Evolutionary conservation across 1,140 invertebrate species (phyloP).

Genomic region (Scaptomyza montana): DNA sequence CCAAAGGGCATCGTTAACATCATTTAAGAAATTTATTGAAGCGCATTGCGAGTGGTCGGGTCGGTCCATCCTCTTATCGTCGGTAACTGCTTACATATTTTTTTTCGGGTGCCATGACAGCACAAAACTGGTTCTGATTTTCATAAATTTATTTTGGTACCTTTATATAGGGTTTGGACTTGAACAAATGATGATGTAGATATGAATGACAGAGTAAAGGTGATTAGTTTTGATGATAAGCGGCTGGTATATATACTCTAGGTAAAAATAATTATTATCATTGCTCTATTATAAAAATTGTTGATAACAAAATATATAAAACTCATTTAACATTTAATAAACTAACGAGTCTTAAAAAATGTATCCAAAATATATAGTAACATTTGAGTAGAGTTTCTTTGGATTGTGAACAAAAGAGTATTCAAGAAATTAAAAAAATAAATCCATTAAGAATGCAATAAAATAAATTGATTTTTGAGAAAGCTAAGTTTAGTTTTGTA

Average conservation of each 20-base stretch:
- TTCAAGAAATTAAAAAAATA: too few species aligned
- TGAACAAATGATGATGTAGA: constrained; percentile 35
- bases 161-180: constrained; percentile 25
- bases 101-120: constrained; percentile 26
- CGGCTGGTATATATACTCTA: constrained; percentile 15
- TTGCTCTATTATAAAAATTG: too few species aligned
- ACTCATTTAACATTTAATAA: too few species aligned
- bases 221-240: background rate
- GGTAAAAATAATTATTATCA: background rate
- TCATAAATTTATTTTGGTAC: background rate
- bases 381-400: too few species aligned
- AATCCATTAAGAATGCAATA: too few species aligned
- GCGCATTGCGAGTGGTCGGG: constrained; percentile 53
- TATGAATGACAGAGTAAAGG: constrained; percentile 27
- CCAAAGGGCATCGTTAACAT: constrained; percentile 81
- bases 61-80: constrained; percentile 38
- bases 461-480: too few species aligned
- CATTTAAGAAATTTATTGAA: constrained; percentile 65
- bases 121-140: constrained; percentile 54
- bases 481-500: too few species aligned
- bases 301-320: too few species aligned
- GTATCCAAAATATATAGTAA: too few species aligned
- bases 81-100: background rate
- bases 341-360: too few species aligned
- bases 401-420: too few species aligned